A percentile compares a stretch with the other conserved stretches of the same genome.
Conservation (phyloP, 2,797 vertebrate species). For the Thaleichthys pacificus region DNA sequence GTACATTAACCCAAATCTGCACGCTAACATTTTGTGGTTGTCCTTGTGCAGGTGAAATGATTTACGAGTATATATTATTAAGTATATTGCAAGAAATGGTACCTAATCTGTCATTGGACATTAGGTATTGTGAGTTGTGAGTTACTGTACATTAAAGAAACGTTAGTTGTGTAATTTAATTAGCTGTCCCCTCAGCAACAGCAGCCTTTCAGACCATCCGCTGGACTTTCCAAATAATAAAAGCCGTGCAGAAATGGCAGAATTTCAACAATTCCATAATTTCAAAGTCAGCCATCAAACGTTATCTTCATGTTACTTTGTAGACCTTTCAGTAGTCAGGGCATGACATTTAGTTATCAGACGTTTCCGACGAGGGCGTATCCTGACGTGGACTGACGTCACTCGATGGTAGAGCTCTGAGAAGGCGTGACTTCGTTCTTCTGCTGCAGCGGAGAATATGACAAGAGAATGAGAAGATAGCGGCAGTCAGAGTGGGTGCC, state of each 20-base stretch:
- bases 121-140: no score
- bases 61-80: no score
- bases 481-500: slow-evolving; percentile 55
- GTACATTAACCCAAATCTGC: no score
- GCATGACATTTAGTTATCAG: slow-evolving; percentile 60
- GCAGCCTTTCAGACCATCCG: slow-evolving; percentile 4
- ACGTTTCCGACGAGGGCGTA: slow-evolving; percentile 69
- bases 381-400: slow-evolving; percentile 51
- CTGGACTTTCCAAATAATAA: background rate
- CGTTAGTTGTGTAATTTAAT: no score
- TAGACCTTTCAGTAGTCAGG: slow-evolving; percentile 80
- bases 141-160: no score
- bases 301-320: slow-evolving; percentile 79
- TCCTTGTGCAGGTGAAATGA: no score
- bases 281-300: slow-evolving; percentile 77
- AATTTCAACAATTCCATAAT: slow-evolving; percentile 64
- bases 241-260: background rate
- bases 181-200: no score
- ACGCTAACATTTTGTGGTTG: slow-evolving; percentile 59
- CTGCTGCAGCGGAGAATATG: slow-evolving; percentile 81
- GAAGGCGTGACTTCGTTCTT: slow-evolving; percentile 72
- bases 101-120: no score
- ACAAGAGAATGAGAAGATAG: slow-evolving; percentile 68
- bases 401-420: slow-evolving; percentile 51
- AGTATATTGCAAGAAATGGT: no score